Base-by-base conservation (phyloP, 35 echinoderm and acorn worm genomes). In the Acanthaster planci region DNA sequence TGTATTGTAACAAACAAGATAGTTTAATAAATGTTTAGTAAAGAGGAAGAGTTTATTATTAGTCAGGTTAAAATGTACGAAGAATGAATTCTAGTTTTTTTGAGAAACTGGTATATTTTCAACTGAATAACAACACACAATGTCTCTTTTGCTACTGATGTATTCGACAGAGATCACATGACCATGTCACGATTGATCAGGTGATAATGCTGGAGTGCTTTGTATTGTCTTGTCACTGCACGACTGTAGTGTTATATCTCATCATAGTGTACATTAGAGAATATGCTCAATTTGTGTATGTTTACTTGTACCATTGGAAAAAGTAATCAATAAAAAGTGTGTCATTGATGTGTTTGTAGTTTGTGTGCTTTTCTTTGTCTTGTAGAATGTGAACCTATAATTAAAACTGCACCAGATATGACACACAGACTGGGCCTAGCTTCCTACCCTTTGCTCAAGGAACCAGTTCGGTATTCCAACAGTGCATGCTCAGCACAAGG, bases 151-250 rank as follows among this genome's bases (percentile, higher is more conserved):
- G 56, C 56, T 59, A 59, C 56, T 59, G 56, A n/a, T 59, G 56
- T 59, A 59, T 59, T 59, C 56, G 56, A 59, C 16, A 26, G 56
- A 59, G 56, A 59, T 59, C 56, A 59, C 56, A 59, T 59, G 56
- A 59, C 56, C 56, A 59, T 14, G 27, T 59, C 56, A 59, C 56
- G 27, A n/a, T n/a, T 59, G 56, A 59, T 59, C 56, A 59, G 19
- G 19, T n/a, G 10, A 26, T 59, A 26, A 59, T 18, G 56, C 19
- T n/a, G 27, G 56, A 26, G 55, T n/a, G 56, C 5, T 59, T 59
- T 18, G 19, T n/a, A 59, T 54, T 9, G 19, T 59, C 19, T 59
- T 59, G 56, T 59, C 56, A 59, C 19, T 59, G 56, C 56, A 59
- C 56, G 56, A 59, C 19, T 59, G 56, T 59, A 59, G 56, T 21